Base-by-base conservation (phyloP, 2,888 invertebrate genomes). In the Hemaris fuciformis region DNA sequence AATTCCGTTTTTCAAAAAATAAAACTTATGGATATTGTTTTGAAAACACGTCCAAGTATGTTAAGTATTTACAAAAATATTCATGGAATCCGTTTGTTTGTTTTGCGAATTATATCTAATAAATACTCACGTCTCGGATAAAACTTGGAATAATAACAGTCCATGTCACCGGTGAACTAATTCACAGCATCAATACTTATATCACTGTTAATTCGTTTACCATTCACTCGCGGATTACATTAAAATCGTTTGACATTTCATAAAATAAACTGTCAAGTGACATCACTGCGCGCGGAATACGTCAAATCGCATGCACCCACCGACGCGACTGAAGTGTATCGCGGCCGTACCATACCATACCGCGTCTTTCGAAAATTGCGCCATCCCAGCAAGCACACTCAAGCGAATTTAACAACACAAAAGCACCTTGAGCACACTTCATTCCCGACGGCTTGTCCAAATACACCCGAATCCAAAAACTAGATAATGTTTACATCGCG, bases 301-400 rank as follows among this genome's bases (percentile, higher is more conserved):
- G 93, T 93, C 93, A 93, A 93, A 93, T 92, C 92, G 89, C 91
- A 88, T 89, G 89, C 89, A 90, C 89, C 90, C 90, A 91, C 89
- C 79, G 91, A 92, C 93, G 91, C 93, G 93, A 93, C 93, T 93
- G 93, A 93, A 93, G 91, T 93, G 87, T 91, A 93, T 88, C 87
- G 87, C 91, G 88, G 87, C 88, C 93, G 91, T 89, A 88, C 92
- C 87, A 90, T 88, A 89, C 91, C 90, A 89, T 86, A 92, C 92
- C 93, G 92, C 93, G 93, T 92, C 93, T 92, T 92, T 92, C 93
- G 93, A 93, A 93, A 93, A 93, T 93, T 93, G 93, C 93, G 92
- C 92, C 93, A 93, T 92, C 90, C 83, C 87, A 88, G 87, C 88
- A 91, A 89, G 87, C 89, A 91, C 89, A 91, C 89, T 90, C 88